Percentiles rank a stretch among this genome's conserved stretches.
Conservation (phyloP, 2,888 invertebrate genomes). For the Leucoma salicis region DNA sequence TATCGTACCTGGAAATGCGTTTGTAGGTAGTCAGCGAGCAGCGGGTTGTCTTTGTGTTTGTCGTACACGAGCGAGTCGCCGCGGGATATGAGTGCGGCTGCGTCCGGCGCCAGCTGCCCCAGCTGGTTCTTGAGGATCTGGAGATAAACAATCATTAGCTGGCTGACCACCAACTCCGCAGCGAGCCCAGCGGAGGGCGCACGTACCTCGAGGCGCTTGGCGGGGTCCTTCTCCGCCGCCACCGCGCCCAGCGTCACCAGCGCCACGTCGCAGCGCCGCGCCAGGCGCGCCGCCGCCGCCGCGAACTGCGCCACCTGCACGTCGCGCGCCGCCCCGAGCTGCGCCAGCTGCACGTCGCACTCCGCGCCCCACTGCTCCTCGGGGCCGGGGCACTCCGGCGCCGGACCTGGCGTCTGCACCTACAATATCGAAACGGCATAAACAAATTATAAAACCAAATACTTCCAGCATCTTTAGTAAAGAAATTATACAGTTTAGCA, state of each 20-base stretch:
- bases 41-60: slow-evolving; percentile 81
- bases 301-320: slow-evolving; percentile 40
- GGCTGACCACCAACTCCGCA: not conserved
- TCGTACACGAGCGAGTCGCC: slow-evolving; percentile 89
- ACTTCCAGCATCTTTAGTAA: too few species aligned
- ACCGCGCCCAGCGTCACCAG: slow-evolving; percentile 82
- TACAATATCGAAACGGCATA: too few species aligned
- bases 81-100: slow-evolving; percentile 88
- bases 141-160: not conserved
- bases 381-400: not conserved
- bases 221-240: slow-evolving; percentile 82
- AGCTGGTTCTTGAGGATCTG: slow-evolving; percentile 85
- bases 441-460: too few species aligned
- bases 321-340: slow-evolving; percentile 38
- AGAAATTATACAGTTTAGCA: too few species aligned
- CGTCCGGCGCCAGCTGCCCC: slow-evolving; percentile 86
- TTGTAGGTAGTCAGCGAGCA: slow-evolving; percentile 81
- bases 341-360: slow-evolving; percentile 8
- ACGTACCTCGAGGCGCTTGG: slow-evolving; percentile 79
- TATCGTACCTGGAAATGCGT: slow-evolving; percentile 74
- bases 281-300: slow-evolving; percentile 49
- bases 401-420: not conserved
- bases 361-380: not conserved
- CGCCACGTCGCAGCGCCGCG: slow-evolving; percentile 82
- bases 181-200: not conserved